Percentiles rank a stretch among this genome's conserved stretches.
These are phyloP conservation scores for Hybos culiciformis DNA, from an alignment of 2,888 invertebrate genomes.

Conservation along the genomic window DNA sequence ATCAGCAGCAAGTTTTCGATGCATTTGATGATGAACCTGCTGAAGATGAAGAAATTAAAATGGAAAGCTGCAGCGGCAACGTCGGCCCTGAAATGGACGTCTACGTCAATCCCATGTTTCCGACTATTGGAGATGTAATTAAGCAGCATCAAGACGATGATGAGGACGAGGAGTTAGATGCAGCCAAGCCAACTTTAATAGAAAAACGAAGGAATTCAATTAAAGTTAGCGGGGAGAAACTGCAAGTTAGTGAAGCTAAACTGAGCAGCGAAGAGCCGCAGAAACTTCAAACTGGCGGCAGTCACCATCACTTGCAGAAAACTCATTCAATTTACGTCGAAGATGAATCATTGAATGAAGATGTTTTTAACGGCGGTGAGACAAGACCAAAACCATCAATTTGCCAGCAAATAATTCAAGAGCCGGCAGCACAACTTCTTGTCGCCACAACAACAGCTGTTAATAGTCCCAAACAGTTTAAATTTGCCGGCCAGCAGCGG, in stretches of 20 bases:
- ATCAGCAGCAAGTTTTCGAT: slow-evolving; percentile 6
- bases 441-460: neutral
- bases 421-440: slow-evolving; percentile 1
- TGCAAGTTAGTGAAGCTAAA: slow-evolving; percentile 8
- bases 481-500: slow-evolving; percentile 40
- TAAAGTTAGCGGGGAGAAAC: slow-evolving; percentile 4
- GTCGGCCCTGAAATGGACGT: slow-evolving; percentile 13
- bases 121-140: slow-evolving; percentile 19
- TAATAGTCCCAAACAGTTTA: slow-evolving; percentile 37
- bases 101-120: slow-evolving; percentile 18
- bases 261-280: neutral
- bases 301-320: slow-evolving; percentile 18
- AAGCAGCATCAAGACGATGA: slow-evolving; percentile 13
- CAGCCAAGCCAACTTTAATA: neutral
- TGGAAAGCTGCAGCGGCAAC: slow-evolving; percentile 9
- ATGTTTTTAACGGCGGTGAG: slow-evolving; percentile 4
- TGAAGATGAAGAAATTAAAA: slow-evolving; percentile 12
- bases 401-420: slow-evolving; percentile 14
- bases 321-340: slow-evolving; percentile 21
- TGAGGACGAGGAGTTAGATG: slow-evolving; percentile 2
- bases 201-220: neutral
- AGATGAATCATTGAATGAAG: slow-evolving; percentile 15
- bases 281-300: slow-evolving; percentile 11
- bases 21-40: slow-evolving; percentile 17
- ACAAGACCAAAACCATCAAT: neutral